phyloP scores from a whole-genome alignment of 2,113 vertebrate genomes.

The Eretmochelys imbricata region DNA sequence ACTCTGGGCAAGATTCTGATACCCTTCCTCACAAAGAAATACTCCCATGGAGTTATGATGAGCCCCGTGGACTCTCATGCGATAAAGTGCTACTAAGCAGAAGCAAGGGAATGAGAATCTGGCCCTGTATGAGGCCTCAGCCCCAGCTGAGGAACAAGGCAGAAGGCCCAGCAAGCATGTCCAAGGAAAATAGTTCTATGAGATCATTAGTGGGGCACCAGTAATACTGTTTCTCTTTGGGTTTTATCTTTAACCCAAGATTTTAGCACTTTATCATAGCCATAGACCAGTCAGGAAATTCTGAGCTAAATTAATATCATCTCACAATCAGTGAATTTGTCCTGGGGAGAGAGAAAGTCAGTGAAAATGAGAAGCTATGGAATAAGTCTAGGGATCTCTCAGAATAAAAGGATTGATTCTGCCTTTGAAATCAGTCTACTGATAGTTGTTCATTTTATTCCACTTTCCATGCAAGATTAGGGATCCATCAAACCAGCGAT shows the following conservation, averaged over 20 bases:
- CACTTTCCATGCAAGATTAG: not conserved
- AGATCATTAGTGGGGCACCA: accelerated
- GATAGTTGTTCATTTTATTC: not conserved
- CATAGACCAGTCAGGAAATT: not conserved
- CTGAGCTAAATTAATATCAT: not conserved
- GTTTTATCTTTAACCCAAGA: not conserved
- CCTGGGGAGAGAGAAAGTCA: not conserved
- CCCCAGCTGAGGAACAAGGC: not conserved
- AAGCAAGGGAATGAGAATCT: not conserved
- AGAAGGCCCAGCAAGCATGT: accelerated
- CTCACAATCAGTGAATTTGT: not conserved
- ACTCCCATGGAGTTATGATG: not conserved
- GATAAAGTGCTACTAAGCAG: not conserved
- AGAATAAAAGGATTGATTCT: not conserved
- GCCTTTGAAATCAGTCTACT: not conserved
- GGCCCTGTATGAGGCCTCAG: not conserved
- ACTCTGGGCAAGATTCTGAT: not conserved
- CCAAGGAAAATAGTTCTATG: not conserved
- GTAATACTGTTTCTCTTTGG: accelerated
- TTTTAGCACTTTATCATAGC: accelerated
- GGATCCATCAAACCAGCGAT: not conserved
- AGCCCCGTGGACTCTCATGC: not conserved
- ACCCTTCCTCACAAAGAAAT: not conserved
- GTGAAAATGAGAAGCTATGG: not conserved
- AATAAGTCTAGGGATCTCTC: not conserved